Percentiles rank a stretch among this genome's conserved stretches.
phyloP scores from a whole-genome alignment of 2,797 vertebrate genomes.

The Holocentrus rufus region DNA sequence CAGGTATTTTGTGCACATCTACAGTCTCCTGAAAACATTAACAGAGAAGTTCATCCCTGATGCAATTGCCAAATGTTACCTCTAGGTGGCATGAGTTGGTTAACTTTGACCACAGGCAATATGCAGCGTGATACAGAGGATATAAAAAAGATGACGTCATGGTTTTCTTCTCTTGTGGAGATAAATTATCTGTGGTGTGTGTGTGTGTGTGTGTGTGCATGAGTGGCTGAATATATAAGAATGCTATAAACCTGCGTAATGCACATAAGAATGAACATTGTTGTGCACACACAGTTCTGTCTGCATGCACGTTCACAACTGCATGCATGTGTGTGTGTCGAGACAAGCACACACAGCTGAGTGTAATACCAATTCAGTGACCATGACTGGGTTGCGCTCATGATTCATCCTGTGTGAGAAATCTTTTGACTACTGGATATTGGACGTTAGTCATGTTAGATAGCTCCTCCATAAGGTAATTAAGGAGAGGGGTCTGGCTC shows the following conservation, averaged over 20 bases:
- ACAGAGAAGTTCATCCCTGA: not conserved
- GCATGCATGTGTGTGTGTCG: slow-evolving; percentile 28
- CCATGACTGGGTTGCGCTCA: slow-evolving; percentile 43
- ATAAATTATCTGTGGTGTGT: slow-evolving; percentile 58
- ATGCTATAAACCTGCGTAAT: too few species aligned
- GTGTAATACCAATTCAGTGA: slow-evolving; percentile 64
- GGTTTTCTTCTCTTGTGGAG: slow-evolving; percentile 71
- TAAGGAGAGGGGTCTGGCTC: slow-evolving; percentile 58
- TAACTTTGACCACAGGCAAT: slow-evolving; percentile 53
- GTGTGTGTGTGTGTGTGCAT: slow-evolving; percentile 32
- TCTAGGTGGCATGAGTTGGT: slow-evolving; percentile 78
- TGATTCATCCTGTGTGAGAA: slow-evolving; percentile 62
- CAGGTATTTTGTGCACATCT: slow-evolving; percentile 27
- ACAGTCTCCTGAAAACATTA: slow-evolving; percentile 17
- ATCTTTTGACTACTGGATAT: slow-evolving; percentile 48
- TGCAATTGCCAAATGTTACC: slow-evolving; percentile 58
- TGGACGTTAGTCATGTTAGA: slow-evolving; percentile 62
- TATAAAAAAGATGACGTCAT: slow-evolving; percentile 81
- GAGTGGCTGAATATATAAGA: not conserved
- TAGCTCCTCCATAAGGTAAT: slow-evolving; percentile 69
- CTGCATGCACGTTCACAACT: not conserved
- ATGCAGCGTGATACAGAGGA: slow-evolving; percentile 64
- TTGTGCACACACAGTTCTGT: not conserved
- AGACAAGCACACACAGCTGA: slow-evolving; percentile 56
- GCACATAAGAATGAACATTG: not conserved